These are phyloP conservation scores for Nasonia vitripennis DNA, from an alignment of 1,140 invertebrate species.

Conservation along the genomic window DNA sequence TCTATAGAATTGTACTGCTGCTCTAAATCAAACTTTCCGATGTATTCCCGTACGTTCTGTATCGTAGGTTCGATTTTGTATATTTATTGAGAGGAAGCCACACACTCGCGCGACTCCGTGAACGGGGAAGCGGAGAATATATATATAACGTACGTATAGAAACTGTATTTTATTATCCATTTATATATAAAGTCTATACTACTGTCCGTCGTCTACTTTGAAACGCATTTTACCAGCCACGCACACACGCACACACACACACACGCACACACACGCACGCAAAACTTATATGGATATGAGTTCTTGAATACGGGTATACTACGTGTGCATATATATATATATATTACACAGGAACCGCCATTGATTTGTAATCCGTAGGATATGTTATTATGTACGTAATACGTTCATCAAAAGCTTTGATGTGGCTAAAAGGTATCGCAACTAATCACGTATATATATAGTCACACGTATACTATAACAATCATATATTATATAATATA, in stretches of 20 bases:
- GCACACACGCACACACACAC: not conserved
- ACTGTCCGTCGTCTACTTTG: conserved; percentile 27
- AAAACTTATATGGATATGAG: not conserved
- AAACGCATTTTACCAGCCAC: conserved; percentile 5
- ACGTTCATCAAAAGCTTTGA: not conserved
- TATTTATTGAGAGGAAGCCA: not conserved
- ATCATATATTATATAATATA: not conserved
- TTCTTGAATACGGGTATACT: conserved; percentile 10
- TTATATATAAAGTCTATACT: conserved; percentile 25
- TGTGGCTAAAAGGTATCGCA: not conserved
- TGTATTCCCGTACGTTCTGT: not conserved
- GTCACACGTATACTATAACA: not conserved
- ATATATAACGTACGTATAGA: not conserved
- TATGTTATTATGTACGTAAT: not conserved
- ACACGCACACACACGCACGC: not conserved
- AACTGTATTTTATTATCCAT: conserved; percentile 38
- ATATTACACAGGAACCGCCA: conserved; percentile 16
- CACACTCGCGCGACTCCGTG: not conserved
- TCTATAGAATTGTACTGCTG: not conserved
- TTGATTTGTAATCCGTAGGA: not conserved
- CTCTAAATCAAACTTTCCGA: not conserved
- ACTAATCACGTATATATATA: not conserved
- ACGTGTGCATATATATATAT: not conserved
- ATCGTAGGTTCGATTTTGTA: not conserved
- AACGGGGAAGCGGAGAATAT: not conserved